Evolutionary conservation across 2,113 vertebrate species (phyloP).

Genomic region (Seriola quinqueradiata): DNA sequence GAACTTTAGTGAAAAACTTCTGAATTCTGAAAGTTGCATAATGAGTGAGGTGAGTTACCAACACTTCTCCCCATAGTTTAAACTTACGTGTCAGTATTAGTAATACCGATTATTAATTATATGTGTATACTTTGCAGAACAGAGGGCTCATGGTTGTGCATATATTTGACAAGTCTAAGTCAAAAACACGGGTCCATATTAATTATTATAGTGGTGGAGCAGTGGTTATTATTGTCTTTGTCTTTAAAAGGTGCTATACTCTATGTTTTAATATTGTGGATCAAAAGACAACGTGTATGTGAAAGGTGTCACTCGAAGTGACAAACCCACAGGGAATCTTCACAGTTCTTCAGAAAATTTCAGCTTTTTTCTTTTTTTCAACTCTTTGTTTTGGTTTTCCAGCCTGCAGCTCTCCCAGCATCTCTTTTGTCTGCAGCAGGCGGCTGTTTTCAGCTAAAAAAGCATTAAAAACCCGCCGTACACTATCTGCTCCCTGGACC

Average conservation of each 20-base stretch:
- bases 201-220: not conserved
- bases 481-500: not conserved
- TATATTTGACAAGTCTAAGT: not conserved
- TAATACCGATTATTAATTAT: not conserved
- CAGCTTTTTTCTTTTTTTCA: not conserved
- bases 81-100: not conserved
- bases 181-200: not conserved
- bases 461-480: not conserved
- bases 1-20: not conserved
- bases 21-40: not conserved
- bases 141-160: not conserved
- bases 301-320: not conserved
- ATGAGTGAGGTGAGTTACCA: not conserved
- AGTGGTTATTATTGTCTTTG: not conserved
- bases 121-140: not conserved
- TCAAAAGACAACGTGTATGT: not conserved
- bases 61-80: not conserved
- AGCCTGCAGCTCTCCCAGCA: not conserved
- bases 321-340: not conserved
- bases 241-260: not conserved
- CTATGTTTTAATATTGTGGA: not conserved
- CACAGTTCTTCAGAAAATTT: not conserved
- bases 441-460: not conserved
- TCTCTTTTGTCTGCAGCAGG: not conserved
- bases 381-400: not conserved